These are phyloP conservation scores for Bostrychus sinensis DNA, from an alignment of 2,113 vertebrate genomes.

Conservation along the genomic window DNA sequence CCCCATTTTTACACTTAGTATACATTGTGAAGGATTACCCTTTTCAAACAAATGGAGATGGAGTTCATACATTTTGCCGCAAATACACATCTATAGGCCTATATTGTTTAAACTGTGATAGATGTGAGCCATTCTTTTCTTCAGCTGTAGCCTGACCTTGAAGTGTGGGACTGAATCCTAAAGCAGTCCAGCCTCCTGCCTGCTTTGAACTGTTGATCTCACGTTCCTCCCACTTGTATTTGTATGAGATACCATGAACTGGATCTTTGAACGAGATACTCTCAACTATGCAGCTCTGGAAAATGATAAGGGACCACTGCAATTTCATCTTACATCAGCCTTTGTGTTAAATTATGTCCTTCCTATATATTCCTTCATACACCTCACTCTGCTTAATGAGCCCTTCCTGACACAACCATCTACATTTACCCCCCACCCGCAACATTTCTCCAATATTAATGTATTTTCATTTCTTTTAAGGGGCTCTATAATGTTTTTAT, in stretches of 20 bases:
- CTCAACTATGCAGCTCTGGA: no score
- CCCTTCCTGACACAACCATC: no score
- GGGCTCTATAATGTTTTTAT: no score
- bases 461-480: no score
- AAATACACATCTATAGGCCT: neutral
- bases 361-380: no score
- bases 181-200: slow-evolving; percentile 15
- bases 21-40: neutral
- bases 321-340: no score
- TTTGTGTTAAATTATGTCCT: no score
- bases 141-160: slow-evolving; percentile 42
- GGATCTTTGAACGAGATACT: slow-evolving; percentile 18
- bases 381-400: no score
- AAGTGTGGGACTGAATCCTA: slow-evolving; percentile 33
- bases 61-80: neutral
- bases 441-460: no score
- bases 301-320: no score
- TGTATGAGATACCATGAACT: slow-evolving; percentile 22
- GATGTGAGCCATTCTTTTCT: slow-evolving; percentile 22
- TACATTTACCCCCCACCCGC: no score
- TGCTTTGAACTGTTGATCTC: slow-evolving; percentile 4
- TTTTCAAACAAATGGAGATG: slow-evolving; percentile 1
- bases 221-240: neutral
- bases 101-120: neutral
- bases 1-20: neutral